These are phyloP conservation scores for Epicauta chinensis DNA, from an alignment of 1,140 invertebrate species.

Conservation along the genomic window DNA sequence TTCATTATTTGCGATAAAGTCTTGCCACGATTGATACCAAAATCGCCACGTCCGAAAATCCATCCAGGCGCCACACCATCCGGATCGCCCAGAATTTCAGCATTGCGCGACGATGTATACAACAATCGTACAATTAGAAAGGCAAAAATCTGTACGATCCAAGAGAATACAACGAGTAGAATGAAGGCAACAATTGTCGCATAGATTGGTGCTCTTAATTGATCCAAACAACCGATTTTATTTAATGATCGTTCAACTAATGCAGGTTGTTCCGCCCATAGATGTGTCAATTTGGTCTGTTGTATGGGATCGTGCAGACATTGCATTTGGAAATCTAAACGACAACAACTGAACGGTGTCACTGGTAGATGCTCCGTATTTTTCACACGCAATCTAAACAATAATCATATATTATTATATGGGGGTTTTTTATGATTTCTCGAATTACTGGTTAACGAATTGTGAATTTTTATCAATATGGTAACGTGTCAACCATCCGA, in stretches of 20 bases:
- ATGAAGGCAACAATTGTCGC: constrained; percentile 19
- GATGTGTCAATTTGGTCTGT: constrained; percentile 29
- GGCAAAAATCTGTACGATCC: constrained; percentile 23
- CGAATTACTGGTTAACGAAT: constrained; percentile 36
- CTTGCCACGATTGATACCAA: constrained; percentile 29
- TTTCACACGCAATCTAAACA: constrained; percentile 16
- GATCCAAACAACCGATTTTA: constrained; percentile 34
- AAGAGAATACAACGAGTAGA: constrained; percentile 16
- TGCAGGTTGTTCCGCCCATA: constrained; percentile 36
- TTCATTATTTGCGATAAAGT: constrained; percentile 30
- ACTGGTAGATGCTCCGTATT: constrained; percentile 20
- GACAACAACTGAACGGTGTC: constrained; percentile 40
- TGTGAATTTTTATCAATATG: constrained; percentile 34
- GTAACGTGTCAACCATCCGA: constrained; percentile 37
- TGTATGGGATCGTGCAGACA: constrained; percentile 41
- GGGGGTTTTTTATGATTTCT: neutral
- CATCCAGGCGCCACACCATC: constrained; percentile 37
- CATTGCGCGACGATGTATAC: constrained; percentile 40
- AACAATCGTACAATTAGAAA: constrained; percentile 32
- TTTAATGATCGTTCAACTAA: constrained; percentile 32
- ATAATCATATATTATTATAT: neutral
- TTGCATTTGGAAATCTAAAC: constrained; percentile 36
- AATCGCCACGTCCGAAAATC: constrained; percentile 35
- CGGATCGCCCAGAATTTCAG: constrained; percentile 31
- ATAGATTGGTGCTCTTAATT: constrained; percentile 32